Percentiles rank a stretch among this genome's conserved stretches.
phyloP scores from a whole-genome alignment of 2,888 invertebrate genomes.

The Torymus auratus region DNA sequence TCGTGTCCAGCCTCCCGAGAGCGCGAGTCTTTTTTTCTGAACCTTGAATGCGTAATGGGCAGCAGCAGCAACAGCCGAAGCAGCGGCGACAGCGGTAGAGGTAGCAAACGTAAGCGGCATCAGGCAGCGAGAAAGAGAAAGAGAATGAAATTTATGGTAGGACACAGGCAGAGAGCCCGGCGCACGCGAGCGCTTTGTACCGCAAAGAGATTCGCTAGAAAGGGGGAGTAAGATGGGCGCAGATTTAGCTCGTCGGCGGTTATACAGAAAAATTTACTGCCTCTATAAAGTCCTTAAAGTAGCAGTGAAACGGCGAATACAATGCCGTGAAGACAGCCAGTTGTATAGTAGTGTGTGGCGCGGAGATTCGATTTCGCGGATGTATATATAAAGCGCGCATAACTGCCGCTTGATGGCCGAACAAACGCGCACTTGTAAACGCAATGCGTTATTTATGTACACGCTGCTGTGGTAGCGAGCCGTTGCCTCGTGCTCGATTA shows the following conservation, averaged over 20 bases:
- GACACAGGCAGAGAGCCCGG: neutral
- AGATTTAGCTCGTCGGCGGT: neutral
- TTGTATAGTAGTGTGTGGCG: too few relatives aligned
- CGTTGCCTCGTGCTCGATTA: too few relatives aligned
- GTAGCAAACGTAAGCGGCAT: too few relatives aligned
- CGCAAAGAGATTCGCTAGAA: constrained; percentile 19
- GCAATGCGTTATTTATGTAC: too few relatives aligned
- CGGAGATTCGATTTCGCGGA: neutral
- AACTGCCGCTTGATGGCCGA: too few relatives aligned
- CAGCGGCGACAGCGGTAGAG: too few relatives aligned
- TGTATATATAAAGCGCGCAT: neutral
- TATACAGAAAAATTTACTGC: constrained; percentile 43
- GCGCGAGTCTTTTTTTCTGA: constrained; percentile 19
- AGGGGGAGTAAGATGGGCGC: neutral
- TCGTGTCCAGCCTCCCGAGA: neutral
- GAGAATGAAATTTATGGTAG: constrained; percentile 44
- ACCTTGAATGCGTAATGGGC: constrained; percentile 45
- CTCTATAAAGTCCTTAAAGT: constrained; percentile 27
- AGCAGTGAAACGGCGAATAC: constrained; percentile 34
- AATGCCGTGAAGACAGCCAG: constrained; percentile 23
- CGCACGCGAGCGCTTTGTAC: constrained; percentile 13
- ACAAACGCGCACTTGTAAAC: too few relatives aligned
- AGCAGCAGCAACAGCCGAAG: neutral
- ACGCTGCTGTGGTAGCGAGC: too few relatives aligned
- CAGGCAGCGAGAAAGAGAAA: neutral